phyloP scores from a whole-genome alignment of 1,140 invertebrate genomes.

The Caerostris darwini region DNA sequence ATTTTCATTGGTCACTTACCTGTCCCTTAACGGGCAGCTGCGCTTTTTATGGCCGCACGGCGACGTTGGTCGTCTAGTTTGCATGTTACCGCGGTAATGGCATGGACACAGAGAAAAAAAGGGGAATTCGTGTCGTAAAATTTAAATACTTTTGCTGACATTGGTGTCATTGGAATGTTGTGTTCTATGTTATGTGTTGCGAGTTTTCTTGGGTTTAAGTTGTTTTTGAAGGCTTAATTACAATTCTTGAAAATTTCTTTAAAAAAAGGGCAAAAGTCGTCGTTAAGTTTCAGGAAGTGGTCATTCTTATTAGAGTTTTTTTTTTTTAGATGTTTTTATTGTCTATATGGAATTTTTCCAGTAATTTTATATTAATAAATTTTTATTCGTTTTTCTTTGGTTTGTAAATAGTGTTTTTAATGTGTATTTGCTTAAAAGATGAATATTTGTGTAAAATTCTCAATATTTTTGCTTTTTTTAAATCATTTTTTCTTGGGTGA shows the following conservation, averaged over 20 bases:
- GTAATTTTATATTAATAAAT: too few species aligned
- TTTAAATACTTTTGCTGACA: constrained; percentile 44
- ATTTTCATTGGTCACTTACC: constrained; percentile 73
- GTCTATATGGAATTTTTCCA: too few species aligned
- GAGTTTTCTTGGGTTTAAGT: neutral
- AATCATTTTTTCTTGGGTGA: too few species aligned
- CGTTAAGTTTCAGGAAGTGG: too few species aligned
- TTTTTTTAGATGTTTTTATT: too few species aligned
- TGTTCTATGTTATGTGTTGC: neutral
- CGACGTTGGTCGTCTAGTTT: constrained; percentile 15
- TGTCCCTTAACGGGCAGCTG: constrained; percentile 54
- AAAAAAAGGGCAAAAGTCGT: too few species aligned
- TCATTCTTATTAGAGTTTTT: too few species aligned
- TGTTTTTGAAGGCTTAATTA: neutral
- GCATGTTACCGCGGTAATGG: neutral
- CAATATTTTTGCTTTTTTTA: too few species aligned
- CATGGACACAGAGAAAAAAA: neutral
- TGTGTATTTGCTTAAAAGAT: too few species aligned
- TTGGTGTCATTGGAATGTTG: neutral
- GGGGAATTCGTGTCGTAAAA: constrained; percentile 3
- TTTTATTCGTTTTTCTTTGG: too few species aligned
- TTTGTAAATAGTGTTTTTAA: too few species aligned
- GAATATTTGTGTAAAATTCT: too few species aligned
- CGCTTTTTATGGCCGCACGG: constrained; percentile 38
- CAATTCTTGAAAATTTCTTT: neutral